Evolutionary conservation across 2,888 invertebrate genomes (phyloP).

Genomic region (Dasysyrphus tricinctus): DNA sequence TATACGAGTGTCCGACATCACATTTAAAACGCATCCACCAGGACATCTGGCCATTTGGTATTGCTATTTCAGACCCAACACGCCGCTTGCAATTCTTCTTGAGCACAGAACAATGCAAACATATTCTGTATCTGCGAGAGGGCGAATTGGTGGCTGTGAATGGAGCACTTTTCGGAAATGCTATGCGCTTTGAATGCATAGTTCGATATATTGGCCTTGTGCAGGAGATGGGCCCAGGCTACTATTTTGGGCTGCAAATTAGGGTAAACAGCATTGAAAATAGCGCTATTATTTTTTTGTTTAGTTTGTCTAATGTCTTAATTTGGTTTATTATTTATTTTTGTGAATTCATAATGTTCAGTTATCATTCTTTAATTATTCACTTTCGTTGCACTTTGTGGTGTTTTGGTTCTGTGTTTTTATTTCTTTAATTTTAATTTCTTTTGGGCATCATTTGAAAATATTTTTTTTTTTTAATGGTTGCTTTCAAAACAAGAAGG

Average conservation of each 20-base stretch:
- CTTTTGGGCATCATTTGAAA: slow-evolving; percentile 30
- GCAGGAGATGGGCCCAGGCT: slow-evolving; percentile 84
- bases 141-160: slow-evolving; percentile 82
- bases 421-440: slow-evolving; percentile 22
- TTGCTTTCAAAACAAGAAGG: slow-evolving; percentile 13
- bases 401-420: slow-evolving; percentile 28
- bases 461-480: slow-evolving; percentile 2
- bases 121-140: slow-evolving; percentile 79
- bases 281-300: slow-evolving; percentile 43
- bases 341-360: slow-evolving; percentile 13
- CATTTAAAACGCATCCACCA: slow-evolving; percentile 78
- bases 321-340: slow-evolving; percentile 23
- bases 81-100: slow-evolving; percentile 84
- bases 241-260: slow-evolving; percentile 85
- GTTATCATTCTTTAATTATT: slow-evolving; percentile 32
- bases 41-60: slow-evolving; percentile 84
- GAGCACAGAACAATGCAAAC: slow-evolving; percentile 83
- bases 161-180: slow-evolving; percentile 80
- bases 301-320: slow-evolving; percentile 5
- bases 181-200: slow-evolving; percentile 80
- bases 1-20: slow-evolving; percentile 79
- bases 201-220: slow-evolving; percentile 85
- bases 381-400: slow-evolving; percentile 51
- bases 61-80: slow-evolving; percentile 84
- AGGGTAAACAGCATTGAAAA: slow-evolving; percentile 82